Evolutionary conservation across 2,113 vertebrate species (phyloP), one percentile per base, ranked within the genome.

Genomic region (Heterochromis multidens): DNA sequence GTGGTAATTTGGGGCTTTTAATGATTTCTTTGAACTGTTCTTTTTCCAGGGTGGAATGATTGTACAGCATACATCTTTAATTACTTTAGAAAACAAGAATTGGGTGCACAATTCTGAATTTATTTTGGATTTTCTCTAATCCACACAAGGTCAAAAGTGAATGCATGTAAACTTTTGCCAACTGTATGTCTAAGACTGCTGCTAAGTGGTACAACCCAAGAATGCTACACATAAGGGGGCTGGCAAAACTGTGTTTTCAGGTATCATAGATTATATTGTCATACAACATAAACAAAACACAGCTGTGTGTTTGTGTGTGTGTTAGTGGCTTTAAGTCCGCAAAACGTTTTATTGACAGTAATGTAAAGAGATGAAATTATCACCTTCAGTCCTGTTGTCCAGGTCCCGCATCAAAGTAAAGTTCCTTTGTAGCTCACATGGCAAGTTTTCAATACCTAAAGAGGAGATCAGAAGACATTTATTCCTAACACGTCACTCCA

Each of bases 331-430:
- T 16, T 23, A 46, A 58, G 2, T 76, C n/a, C 17, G 23, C 1
- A 33, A 1, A 54, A 0, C 1, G 0, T 63, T 40, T 63, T 3
- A 11, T 33, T 14, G 5, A 29, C 37, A 19, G 43, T 12, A 46
- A 65, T 12, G 33, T 59, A 4, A 63, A 23, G 14, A 78, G 2
- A 61, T 25, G 17, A 62, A 74, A 86, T 43, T 0, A 93, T 33
- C 74, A 99, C 98, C 98, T 97, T 99, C 98, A 10, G 98, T 99
- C 80, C 98, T 96, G 88, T 97, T 98, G 87, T 99, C 99, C 91
- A 99, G 91, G 87, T 99, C 98, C 65, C 97, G 95, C 99, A 99
- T 99, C 90, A 99, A 95, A 78, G 99, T 98, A 82, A 99, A 99
- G 92, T 99, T 99, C 89, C 98, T 97, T 89, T 99, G 98, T 46